Percentiles rank a stretch among this genome's conserved stretches.
Evolutionary conservation across 2,113 vertebrate species (phyloP).

Genomic region (Origma solitaria): DNA sequence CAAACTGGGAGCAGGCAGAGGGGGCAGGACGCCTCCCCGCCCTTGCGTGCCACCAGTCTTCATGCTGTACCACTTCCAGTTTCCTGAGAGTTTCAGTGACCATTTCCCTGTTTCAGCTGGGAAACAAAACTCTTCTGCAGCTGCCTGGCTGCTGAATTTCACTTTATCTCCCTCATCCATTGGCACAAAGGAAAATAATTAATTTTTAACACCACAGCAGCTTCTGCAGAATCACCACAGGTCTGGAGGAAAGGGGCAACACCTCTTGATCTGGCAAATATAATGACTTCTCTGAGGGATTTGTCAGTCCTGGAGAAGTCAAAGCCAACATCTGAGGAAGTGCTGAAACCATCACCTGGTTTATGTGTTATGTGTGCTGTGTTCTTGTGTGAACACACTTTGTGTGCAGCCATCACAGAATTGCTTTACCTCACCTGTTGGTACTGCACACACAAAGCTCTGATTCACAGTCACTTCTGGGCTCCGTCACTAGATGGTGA

Average conservation of each 20-base stretch:
- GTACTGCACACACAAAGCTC: background rate
- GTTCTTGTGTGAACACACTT: background rate
- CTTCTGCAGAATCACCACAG: background rate
- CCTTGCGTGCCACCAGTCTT: background rate
- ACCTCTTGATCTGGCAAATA: background rate
- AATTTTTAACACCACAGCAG: background rate
- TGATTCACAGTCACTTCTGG: background rate
- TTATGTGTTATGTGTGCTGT: background rate
- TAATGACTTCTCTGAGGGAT: background rate
- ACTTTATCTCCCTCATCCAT: background rate
- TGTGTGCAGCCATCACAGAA: background rate
- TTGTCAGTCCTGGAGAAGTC: background rate
- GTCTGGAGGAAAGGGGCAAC: background rate
- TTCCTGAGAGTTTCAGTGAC: background rate
- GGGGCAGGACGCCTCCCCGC: background rate
- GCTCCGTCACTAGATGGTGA: conserved; percentile 45
- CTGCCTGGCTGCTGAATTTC: background rate
- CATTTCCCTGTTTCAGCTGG: rapidly evolving
- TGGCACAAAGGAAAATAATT: background rate
- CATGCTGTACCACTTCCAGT: background rate
- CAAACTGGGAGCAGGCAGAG: background rate
- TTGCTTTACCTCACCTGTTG: background rate
- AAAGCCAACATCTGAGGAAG: background rate
- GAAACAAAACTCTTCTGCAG: background rate
- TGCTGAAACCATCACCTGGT: background rate